Conservation (phyloP, 2,113 vertebrate genomes). For the Pachypanchax playfairii region DNA sequence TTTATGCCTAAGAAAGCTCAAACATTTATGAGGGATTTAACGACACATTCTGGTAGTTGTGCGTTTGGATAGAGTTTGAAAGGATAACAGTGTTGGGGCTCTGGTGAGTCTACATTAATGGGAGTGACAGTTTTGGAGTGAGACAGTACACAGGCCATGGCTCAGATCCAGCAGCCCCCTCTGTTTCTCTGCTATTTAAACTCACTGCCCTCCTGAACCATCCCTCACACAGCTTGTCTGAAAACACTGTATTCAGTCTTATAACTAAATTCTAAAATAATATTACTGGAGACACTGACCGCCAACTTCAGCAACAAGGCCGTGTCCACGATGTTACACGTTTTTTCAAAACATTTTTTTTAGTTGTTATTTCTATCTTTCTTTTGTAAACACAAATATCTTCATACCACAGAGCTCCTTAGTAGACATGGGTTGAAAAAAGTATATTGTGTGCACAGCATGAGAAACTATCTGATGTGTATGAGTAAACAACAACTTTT, state of each 20-base stretch:
- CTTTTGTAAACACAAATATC: too few relatives aligned
- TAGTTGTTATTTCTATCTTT: too few relatives aligned
- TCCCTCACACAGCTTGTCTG: constrained; percentile 60
- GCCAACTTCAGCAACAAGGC: too few relatives aligned
- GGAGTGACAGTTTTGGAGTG: constrained; percentile 75
- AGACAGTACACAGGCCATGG: constrained; percentile 72
- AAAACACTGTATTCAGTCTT: constrained; percentile 54
- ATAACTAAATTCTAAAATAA: constrained; percentile 63
- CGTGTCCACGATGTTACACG: too few relatives aligned
- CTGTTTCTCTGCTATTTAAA: constrained; percentile 64
- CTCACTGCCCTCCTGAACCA: constrained; percentile 60
- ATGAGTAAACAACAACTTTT: too few relatives aligned
- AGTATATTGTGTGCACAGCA: too few relatives aligned
- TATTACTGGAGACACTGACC: constrained; percentile 61
- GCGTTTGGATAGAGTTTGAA: constrained; percentile 59
- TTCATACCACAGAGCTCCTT: too few relatives aligned
- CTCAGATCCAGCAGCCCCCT: constrained; percentile 63
- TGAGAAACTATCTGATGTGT: too few relatives aligned
- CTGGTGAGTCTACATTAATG: constrained; percentile 68
- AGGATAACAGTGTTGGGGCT: constrained; percentile 60
- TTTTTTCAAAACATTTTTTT: too few relatives aligned
- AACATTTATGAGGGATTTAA: constrained; percentile 67
- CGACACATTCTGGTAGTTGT: constrained; percentile 60
- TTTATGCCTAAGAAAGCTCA: constrained; percentile 59
- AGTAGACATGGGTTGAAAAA: too few relatives aligned